Conservation (phyloP, 2,797 vertebrate genomes). For the Phylloscopus collybita region DNA sequence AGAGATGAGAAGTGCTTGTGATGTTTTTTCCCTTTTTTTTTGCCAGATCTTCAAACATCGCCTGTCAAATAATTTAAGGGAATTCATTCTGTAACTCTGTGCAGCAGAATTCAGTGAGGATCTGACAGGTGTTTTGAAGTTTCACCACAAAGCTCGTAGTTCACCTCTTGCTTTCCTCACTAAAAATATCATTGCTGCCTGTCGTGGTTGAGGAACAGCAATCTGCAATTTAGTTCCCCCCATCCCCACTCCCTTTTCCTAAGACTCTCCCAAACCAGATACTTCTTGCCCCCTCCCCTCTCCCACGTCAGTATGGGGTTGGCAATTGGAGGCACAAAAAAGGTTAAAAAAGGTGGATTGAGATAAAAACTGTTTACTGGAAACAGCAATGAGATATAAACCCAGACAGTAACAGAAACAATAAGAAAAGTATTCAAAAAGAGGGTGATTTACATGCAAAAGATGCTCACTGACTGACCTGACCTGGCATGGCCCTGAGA, state of each 20-base stretch:
- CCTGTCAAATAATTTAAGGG: conserved; percentile 14
- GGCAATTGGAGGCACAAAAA: background rate
- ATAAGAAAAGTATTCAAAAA: background rate
- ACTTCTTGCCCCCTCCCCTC: fast-evolving
- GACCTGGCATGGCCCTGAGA: fast-evolving
- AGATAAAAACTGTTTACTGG: background rate
- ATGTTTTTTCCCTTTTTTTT: background rate
- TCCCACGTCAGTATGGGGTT: background rate
- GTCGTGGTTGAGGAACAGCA: background rate
- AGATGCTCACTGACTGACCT: background rate
- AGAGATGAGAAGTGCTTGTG: background rate
- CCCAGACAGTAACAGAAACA: background rate
- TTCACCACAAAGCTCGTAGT: background rate
- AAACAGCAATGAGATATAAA: background rate
- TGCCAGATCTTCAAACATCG: background rate
- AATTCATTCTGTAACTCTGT: background rate
- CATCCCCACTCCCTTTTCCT: background rate
- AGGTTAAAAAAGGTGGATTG: background rate
- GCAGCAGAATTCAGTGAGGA: background rate
- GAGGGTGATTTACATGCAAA: background rate
- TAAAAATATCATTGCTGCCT: background rate
- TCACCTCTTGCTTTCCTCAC: background rate
- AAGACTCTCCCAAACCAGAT: background rate
- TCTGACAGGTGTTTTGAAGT: conserved; percentile 23
- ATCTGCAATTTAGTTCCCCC: background rate